Conservation (phyloP, 2,797 vertebrate species). For the Characodon lateralis region DNA sequence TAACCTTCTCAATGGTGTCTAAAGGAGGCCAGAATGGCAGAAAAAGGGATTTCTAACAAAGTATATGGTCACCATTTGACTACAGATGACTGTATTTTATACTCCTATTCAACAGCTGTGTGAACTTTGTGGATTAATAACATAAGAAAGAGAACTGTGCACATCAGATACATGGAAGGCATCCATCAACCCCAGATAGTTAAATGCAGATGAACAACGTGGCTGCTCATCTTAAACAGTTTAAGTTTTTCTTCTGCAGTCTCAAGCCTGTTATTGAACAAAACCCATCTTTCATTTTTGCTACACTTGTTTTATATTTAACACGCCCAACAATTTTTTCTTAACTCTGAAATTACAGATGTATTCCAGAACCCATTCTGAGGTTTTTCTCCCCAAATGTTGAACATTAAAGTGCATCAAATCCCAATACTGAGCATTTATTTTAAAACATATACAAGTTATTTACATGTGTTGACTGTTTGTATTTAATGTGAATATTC, state of each 20-base stretch:
- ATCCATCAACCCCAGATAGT: constrained; percentile 17
- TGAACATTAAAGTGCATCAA: background rate
- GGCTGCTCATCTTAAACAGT: constrained; percentile 27
- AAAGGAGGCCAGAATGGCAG: constrained; percentile 32
- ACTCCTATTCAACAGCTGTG: background rate
- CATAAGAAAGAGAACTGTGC: constrained; percentile 28
- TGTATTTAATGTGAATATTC: background rate
- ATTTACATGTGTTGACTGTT: background rate
- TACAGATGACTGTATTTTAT: constrained; percentile 6
- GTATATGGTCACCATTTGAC: background rate
- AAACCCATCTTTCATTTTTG: constrained; percentile 41
- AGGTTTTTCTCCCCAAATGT: constrained; percentile 15
- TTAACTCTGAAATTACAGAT: constrained; percentile 72
- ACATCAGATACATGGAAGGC: constrained; percentile 29
- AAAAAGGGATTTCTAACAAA: constrained; percentile 50
- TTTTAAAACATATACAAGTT: constrained; percentile 30
- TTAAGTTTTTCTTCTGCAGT: constrained; percentile 2
- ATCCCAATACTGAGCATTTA: constrained; percentile 11
- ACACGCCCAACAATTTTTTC: constrained; percentile 65
- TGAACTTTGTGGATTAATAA: constrained; percentile 10
- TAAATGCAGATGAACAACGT: constrained; percentile 33
- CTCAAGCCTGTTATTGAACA: constrained; percentile 14
- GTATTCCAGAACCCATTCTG: constrained; percentile 39
- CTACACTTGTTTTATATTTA: constrained; percentile 66
- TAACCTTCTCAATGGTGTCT: constrained; percentile 52